Percentiles rank a stretch among this genome's conserved stretches.
Evolutionary conservation across 37 sponge, comb jelly and placozoan genomes (phyloP).

Genomic region (Haliclona indistincta): DNA sequence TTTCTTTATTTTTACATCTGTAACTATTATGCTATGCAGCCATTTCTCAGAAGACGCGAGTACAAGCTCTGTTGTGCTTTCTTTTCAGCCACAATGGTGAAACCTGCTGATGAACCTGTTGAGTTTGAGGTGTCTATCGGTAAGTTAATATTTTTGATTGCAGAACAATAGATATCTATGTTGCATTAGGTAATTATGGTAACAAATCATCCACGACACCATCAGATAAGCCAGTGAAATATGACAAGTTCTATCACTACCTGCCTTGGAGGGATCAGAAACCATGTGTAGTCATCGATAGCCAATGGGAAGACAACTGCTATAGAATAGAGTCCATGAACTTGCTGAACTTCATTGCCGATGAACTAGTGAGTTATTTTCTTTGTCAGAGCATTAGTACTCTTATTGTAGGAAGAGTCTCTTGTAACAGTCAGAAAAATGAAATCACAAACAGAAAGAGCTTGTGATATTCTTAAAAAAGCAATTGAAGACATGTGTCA

Average conservation of each 20-base stretch:
- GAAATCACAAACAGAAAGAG: too few relatives aligned
- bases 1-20: too few relatives aligned
- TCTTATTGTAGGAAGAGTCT: too few relatives aligned
- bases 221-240: conserved; percentile 88
- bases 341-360: conserved; percentile 61
- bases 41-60: conserved; percentile 73
- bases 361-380: conserved; percentile 27
- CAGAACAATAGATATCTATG: too few relatives aligned
- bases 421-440: too few relatives aligned
- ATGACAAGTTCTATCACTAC: conserved; percentile 89
- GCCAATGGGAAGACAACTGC: conserved; percentile 96
- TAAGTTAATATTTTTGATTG: too few relatives aligned
- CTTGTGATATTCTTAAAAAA: too few relatives aligned
- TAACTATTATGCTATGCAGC: conserved; percentile 26
- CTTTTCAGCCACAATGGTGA: conserved; percentile 88
- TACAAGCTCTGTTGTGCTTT: conserved; percentile 88
- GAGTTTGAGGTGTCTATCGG: conserved; percentile 98
- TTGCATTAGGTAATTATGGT: conserved; percentile 88
- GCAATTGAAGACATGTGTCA: too few relatives aligned
- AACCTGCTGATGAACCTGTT: conserved; percentile 62
- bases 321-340: conserved; percentile 87
- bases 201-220: conserved; percentile 97
- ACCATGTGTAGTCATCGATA: conserved; percentile 83
- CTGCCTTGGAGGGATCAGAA: conserved; percentile 95
- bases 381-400: too few relatives aligned